These are phyloP conservation scores for Melanerpes formicivorus DNA, from an alignment of 2,113 vertebrate species.

Conservation along the genomic window DNA sequence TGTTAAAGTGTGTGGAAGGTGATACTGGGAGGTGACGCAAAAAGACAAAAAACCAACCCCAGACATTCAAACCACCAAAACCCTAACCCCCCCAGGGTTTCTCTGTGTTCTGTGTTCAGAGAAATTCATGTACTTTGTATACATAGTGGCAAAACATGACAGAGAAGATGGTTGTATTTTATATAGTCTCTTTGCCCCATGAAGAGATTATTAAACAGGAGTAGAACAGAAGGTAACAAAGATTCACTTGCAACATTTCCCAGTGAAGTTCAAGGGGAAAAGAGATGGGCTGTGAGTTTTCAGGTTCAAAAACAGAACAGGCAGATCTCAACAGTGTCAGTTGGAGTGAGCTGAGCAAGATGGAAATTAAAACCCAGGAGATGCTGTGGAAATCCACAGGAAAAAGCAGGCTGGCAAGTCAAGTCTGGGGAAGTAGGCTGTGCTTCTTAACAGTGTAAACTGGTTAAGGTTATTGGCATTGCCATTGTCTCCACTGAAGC, in stretches of 20 bases:
- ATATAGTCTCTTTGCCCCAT: not conserved
- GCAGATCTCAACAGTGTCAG: not conserved
- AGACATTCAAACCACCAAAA: not conserved
- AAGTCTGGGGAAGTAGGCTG: not conserved
- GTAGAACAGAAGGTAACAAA: not conserved
- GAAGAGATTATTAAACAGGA: not conserved
- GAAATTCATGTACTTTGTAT: not conserved
- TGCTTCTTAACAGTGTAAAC: not conserved
- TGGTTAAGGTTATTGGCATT: not conserved
- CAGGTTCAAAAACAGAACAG: not conserved
- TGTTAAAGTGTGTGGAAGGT: not conserved
- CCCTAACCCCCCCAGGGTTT: not conserved
- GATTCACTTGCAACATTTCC: not conserved
- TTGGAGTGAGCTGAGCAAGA: not conserved
- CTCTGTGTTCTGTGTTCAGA: not conserved
- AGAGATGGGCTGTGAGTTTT: not conserved
- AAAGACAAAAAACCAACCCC: not conserved
- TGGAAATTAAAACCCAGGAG: not conserved
- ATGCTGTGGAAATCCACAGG: not conserved
- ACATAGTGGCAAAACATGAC: not conserved
- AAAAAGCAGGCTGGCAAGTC: not conserved
- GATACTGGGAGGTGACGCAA: not conserved
- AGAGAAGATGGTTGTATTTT: not conserved
- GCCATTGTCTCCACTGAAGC: not conserved
- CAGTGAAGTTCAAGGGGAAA: not conserved